Evolutionary conservation across 1,140 invertebrate genomes (phyloP), one percentile per base, ranked within the genome.

Genomic region (Drosophila bifasciata): DNA sequence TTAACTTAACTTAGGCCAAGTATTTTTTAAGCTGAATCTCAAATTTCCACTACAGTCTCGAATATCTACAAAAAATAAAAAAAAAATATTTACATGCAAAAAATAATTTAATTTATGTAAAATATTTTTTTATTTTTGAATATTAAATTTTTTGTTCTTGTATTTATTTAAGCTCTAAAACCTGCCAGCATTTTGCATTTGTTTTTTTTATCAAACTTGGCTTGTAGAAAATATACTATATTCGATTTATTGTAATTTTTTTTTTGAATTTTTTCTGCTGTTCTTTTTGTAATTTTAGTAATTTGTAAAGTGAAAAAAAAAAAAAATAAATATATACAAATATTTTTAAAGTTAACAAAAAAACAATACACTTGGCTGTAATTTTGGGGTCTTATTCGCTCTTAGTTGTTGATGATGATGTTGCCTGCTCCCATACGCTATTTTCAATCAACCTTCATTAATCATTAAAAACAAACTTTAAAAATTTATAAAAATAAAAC

Each of bases 161-260:
- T 84, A 84, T 73, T 72, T 86, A 61, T 66, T 63, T 85, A 85
- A 85, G 80, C 80, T 70, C 69, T 39, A 21, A 21, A 28, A 79
- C 78, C 83, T 88, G 83, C 83, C 83, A 89, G 84, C 83, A 53
- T 32, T 69, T 79, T 89, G 83, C 83, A 88, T 88, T 88, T 86
- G 63, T 57, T 52, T 88, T 88, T 88, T 63, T 49, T 52, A 70
- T 55, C 9, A 51, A 76, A 58, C 61, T 63, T 67, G 69, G 64
- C 79, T 63, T 45, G 64, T 62, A 59, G 57, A 66, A 63, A 55
- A 67, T 72, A 63, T 28, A 62, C 69, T 21, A 55, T 68, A 63
- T 28, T 66, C 69, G 28, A 55, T 68, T 66, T 63, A 62, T 69
- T 61, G 53, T 49, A 69, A 52, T 56, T 60, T 63, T 49, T 66